Evolutionary conservation across 2,888 invertebrate species (phyloP), one percentile per base, ranked within the genome.

Genomic region (Ferdinandea cuprea): DNA sequence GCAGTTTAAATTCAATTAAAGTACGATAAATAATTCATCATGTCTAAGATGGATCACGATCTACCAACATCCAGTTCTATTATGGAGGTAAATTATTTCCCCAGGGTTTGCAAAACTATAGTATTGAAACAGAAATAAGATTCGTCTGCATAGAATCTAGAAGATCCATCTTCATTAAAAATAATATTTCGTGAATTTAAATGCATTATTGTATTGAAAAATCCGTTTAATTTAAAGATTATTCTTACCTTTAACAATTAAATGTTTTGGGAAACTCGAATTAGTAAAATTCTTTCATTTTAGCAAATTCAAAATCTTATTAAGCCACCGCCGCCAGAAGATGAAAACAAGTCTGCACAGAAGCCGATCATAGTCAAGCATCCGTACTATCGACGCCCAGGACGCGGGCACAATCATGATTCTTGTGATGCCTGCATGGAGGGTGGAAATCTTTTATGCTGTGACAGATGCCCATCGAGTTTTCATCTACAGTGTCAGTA

Each of bases 401-500:
- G 96, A n/a, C 94, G 95, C 88, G 96, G 96, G 6, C 96, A 96
- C 88, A 98, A 98, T 91, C 96, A 96, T 89, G 98, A 98, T 89
- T 95, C 95, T 85, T 99, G 99, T 89, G 98, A 98, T 92, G 96
- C 97, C 66, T 99, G 99, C 90, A 94, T 95, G 65, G 98, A 98
- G 92, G 98, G 98, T 32, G 98, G 99, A 2, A 97, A 98, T 90
- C 92, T 99, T 37, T 94, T 99, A 74, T 98, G 98, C 91, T 99
- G 99, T 90, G 98, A 99, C 91, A 95, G 95, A 85, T 99, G 99
- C 88, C 98, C 98, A 0, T 97, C 97, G 30, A 97, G 98, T 84
- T 99, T 99, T 91, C 99, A 99, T 92, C 93, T 98, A 76, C 94
- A 96, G 87, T 99, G 99, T 94, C 97, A 98, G 98, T 98, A 91